Evolutionary conservation across 2,113 vertebrate species (phyloP).

Genomic region (Montifringilla adamsi): DNA sequence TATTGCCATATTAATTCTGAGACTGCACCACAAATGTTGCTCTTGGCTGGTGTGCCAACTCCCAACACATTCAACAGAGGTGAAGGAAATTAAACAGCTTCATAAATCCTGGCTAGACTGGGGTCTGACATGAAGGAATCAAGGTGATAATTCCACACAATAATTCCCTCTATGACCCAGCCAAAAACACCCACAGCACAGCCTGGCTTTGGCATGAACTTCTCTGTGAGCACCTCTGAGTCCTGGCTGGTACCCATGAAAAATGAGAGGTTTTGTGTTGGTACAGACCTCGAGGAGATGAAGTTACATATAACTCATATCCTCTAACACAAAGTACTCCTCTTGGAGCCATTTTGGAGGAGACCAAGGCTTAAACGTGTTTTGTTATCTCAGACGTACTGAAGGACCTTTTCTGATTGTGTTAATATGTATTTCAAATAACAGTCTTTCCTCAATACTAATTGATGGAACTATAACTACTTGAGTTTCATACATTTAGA

Average conservation of each 20-base stretch:
- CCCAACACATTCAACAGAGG: background rate
- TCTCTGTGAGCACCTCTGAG: background rate
- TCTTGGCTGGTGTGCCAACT: background rate
- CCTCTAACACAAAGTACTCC: background rate
- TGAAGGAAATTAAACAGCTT: background rate
- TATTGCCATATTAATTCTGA: background rate
- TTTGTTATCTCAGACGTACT: background rate
- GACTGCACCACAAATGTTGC: background rate
- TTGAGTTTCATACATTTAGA: background rate
- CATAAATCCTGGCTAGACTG: background rate
- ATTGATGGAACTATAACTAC: background rate
- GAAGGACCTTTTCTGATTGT: background rate
- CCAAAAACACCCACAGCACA: background rate
- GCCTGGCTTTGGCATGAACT: background rate
- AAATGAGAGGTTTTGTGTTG: background rate
- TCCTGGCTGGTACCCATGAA: background rate
- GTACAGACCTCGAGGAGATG: background rate
- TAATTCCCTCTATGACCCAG: accelerated
- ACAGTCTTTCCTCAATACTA: background rate
- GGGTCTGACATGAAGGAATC: background rate
- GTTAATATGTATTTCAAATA: background rate
- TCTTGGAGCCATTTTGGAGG: background rate
- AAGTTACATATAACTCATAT: background rate
- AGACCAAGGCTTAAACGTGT: background rate
- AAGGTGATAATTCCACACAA: background rate